Evolutionary conservation across 2,888 invertebrate genomes (phyloP).

Genomic region (Sclerodermus sp.): DNA sequence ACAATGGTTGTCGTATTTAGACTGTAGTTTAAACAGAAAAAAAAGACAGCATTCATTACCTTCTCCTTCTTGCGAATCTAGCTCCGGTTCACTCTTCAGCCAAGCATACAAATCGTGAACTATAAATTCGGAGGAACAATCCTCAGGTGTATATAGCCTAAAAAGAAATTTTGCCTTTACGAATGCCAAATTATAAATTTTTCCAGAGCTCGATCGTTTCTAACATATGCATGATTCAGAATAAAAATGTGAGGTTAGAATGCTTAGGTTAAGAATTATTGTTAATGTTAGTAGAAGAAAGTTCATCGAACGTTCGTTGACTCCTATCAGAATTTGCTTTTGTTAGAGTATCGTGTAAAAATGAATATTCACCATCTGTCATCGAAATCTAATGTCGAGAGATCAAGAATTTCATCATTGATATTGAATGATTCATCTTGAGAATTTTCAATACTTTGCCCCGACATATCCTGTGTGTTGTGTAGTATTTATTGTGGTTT

Average conservation of each 20-base stretch:
- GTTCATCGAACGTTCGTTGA: slow-evolving; percentile 5
- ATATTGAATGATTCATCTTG: slow-evolving; percentile 20
- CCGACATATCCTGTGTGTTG: slow-evolving; percentile 38
- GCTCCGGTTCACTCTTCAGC: slow-evolving; percentile 27
- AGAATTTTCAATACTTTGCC: slow-evolving; percentile 13
- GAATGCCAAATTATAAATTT: not conserved
- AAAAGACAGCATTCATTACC: not conserved
- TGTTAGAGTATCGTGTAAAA: too few relatives aligned
- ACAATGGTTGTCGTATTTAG: not conserved
- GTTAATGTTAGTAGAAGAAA: not conserved
- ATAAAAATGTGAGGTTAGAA: not conserved
- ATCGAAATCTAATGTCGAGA: slow-evolving; percentile 30
- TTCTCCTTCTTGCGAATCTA: not conserved
- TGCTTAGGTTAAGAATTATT: not conserved
- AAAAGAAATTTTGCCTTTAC: not conserved
- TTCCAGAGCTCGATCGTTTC: too few relatives aligned
- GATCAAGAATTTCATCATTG: slow-evolving; percentile 35
- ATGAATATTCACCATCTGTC: slow-evolving; percentile 42
- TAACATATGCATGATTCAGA: not conserved
- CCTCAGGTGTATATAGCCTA: slow-evolving; percentile 32
- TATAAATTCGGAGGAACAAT: slow-evolving; percentile 16
- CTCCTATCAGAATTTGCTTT: too few relatives aligned
- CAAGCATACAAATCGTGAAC: slow-evolving; percentile 31
- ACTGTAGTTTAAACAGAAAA: not conserved
- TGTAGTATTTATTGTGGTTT: too few relatives aligned